Percentiles rank a stretch among this genome's conserved stretches.
These are phyloP conservation scores for Sylvilagus bachmani DNA, from an alignment of 2,113 vertebrate genomes.

Conservation along the genomic window DNA sequence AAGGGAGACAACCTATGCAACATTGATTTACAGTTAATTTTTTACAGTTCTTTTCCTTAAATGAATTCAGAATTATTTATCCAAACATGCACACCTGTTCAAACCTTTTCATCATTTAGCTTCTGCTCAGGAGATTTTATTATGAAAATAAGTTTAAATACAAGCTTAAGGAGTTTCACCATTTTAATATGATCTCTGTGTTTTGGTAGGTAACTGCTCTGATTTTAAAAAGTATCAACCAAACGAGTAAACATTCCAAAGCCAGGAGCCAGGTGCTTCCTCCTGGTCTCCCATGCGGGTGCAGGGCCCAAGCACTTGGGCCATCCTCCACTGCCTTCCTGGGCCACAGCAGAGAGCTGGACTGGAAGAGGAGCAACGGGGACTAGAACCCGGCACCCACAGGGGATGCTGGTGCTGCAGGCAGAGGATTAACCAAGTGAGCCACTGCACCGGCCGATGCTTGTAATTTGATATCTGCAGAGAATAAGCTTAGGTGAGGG, in stretches of 20 bases:
- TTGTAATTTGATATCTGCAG: neutral
- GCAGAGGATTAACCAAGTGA: too few relatives aligned
- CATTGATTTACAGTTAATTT: neutral
- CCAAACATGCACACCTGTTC: neutral
- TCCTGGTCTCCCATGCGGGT: too few relatives aligned
- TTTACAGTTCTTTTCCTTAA: conserved; percentile 31
- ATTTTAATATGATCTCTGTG: neutral
- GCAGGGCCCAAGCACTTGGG: too few relatives aligned
- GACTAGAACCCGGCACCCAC: too few relatives aligned
- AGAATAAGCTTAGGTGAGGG: neutral
- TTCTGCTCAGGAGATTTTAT: neutral
- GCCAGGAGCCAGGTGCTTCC: too few relatives aligned
- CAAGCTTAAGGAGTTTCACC: neutral
- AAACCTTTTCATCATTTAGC: neutral
- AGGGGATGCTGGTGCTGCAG: rapidly evolving
- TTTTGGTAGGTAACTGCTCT: neutral
- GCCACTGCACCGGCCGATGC: too few relatives aligned
- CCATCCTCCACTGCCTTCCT: too few relatives aligned
- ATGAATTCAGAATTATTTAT: neutral
- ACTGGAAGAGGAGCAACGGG: too few relatives aligned
- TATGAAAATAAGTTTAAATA: neutral
- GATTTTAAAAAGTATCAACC: neutral
- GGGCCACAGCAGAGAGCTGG: too few relatives aligned
- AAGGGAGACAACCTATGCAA: neutral
- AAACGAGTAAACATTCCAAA: neutral